A percentile compares a stretch with the other conserved stretches of the same genome.
Evolutionary conservation across 2,113 vertebrate genomes (phyloP).

Genomic region (Patagioenas fasciata): DNA sequence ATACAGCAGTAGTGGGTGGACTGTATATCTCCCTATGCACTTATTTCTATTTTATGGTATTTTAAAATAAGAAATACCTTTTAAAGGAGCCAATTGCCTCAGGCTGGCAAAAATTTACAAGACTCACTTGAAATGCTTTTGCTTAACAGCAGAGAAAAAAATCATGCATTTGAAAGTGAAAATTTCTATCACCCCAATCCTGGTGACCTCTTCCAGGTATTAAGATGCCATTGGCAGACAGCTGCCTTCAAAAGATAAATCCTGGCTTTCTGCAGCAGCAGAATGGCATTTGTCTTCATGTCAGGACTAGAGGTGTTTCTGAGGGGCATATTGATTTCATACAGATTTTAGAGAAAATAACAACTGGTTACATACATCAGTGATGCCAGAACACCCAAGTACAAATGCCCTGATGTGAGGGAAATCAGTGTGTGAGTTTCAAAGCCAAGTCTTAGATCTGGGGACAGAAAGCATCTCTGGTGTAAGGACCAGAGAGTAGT

Average conservation of each 20-base stretch:
- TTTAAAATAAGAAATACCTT: conserved; percentile 54
- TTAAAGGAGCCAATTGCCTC: conserved; percentile 28
- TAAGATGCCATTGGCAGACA: conserved; percentile 16
- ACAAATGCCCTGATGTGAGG: neutral
- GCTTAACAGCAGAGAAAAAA: neutral
- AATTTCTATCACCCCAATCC: neutral
- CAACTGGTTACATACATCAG: neutral
- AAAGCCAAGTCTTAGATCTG: neutral
- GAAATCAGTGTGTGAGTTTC: neutral
- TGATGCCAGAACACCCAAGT: neutral
- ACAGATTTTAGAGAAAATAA: conserved; percentile 16
- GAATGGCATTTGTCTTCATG: conserved; percentile 27
- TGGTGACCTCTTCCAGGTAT: conserved; percentile 22
- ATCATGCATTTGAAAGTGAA: neutral
- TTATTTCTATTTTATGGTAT: conserved; percentile 39
- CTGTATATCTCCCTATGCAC: neutral
- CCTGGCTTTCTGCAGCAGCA: neutral
- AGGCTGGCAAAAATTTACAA: conserved; percentile 33
- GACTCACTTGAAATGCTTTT: conserved; percentile 26
- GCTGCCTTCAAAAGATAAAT: conserved; percentile 21
- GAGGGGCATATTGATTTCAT: conserved; percentile 18
- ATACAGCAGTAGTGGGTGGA: conserved; percentile 24
- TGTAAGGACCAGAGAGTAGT: neutral
- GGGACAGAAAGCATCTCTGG: neutral
- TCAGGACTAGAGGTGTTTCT: neutral